Evolutionary conservation across 2,888 invertebrate species (phyloP), one percentile per base, ranked within the genome.

Genomic region (Lepidonotus clava): DNA sequence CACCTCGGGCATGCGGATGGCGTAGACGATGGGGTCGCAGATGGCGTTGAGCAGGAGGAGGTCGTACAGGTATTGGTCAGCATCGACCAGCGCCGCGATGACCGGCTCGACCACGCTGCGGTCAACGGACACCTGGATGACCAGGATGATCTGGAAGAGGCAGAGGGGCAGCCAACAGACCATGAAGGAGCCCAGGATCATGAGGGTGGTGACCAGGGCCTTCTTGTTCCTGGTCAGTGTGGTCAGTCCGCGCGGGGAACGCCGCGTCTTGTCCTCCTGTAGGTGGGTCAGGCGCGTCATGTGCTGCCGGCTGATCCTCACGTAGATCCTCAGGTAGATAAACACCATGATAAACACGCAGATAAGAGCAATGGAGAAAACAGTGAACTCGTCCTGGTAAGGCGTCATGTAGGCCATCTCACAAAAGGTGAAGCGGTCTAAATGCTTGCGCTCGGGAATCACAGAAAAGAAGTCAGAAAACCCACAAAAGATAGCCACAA

Each of bases 361-460:
- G 8, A 92, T 40, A 28, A 92, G 85, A 0, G 91, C 90, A 5
- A 90, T 88, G n/a, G 88, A 88, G 34, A 92, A 90, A 14, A 92
- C 88, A 2, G 92, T 86, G 85, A 90, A 92, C 67, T 92, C 92
- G 0, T 90, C 90, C 51, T 91, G 90, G 87, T 90, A 92, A 28
- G 89, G 88, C 1, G 90, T 90, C 32, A 71, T 66, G 88, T 90
- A 89, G 34, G 92, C 89, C 40, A 88, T 90, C 86, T 92, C 91
- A 87, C 93, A 93, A 88, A 90, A 92, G 88, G 92, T 87, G 71
- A 67, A 86, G 14, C 56, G 24, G 24, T 86, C 87, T 40, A 83
- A 46, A 36, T 85, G 87, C 18, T 88, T 66, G 61, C 87, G 87
- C 32, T 87, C 56, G n/a, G 67, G 77, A n/a, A 66, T 32, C n/a